Evolutionary conservation across 2,113 vertebrate genomes (phyloP), one percentile per base, ranked within the genome.

Genomic region (Lophotis ruficrista): DNA sequence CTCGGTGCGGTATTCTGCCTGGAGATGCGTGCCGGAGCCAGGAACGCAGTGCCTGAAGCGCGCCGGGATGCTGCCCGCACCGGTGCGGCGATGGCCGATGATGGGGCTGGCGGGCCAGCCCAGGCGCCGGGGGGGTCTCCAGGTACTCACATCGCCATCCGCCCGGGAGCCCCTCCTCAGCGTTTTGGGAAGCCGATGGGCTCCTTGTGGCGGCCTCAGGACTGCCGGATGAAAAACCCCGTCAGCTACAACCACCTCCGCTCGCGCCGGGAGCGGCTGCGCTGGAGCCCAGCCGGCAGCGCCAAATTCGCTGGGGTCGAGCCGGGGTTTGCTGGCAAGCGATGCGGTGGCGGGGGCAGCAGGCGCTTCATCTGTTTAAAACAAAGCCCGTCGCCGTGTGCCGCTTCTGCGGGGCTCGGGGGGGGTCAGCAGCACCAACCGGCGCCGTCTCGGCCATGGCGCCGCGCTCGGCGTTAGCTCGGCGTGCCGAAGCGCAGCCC

Each of bases 331-430:
- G 4, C 64, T 28, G 56, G 65, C 58, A 37, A 61, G 77, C 11
- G 50, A 61, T 48, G 75, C 11, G 14, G 51, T n/a, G 25, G 61
- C 12, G 35, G 72, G 73, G 31, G 35, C 54, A n/a, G 75, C 54
- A n/a, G 75, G 86, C 14, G 21, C 87, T 95, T 96, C 93, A 91
- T 95, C 97, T 87, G 93, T 92, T 96, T 96, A 57, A 92, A 95
- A 78, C 37, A 23, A 71, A 81, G 30, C 58, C 47, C 43, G 4
- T 12, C 7, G 2, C 54, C 78, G 68, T 66, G 4, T 27, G 66
- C 53, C 9, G 5, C 68, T 77, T 66, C 89, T 60, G 93, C 85
- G 82, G 93, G 70, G 83, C 83, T 95, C 47, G 68, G 68, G 23
- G 81, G 87, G 66, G 37, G 61, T 31, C 43, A 9, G 93, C 81